Evolutionary conservation across 92 coral and sea anemone genomes (phyloP).

Genomic region (Zoanthus sansibaricus): DNA sequence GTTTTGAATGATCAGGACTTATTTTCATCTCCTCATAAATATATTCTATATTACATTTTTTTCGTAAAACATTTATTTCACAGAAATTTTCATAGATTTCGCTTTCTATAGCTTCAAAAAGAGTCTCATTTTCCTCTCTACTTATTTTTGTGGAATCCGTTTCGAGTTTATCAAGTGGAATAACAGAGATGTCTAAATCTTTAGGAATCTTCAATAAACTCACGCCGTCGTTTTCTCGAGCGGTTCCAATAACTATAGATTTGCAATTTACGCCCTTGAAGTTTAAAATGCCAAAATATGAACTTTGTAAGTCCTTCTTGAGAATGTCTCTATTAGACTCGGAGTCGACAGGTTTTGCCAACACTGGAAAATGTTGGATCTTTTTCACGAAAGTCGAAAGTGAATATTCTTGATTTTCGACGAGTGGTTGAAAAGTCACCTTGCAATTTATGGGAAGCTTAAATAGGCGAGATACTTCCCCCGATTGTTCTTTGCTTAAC

Average conservation of each 20-base stretch:
- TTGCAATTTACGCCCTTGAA: background rate
- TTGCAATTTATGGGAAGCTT: constrained; percentile 28
- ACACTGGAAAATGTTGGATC: constrained; percentile 12
- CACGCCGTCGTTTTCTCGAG: constrained; percentile 25
- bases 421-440: background rate
- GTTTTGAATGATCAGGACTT: background rate
- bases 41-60: background rate
- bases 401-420: background rate
- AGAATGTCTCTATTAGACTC: constrained; percentile 15
- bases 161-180: background rate
- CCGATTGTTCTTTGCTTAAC: background rate
- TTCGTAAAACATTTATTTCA: background rate
- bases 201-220: constrained; percentile 25
- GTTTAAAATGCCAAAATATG: constrained; percentile 18
- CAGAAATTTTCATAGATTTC: constrained; percentile 21
- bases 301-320: background rate
- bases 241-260: constrained; percentile 14
- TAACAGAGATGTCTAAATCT: constrained; percentile 24
- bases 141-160: background rate
- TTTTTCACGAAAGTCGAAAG: constrained; percentile 21
- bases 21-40: constrained; percentile 21
- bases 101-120: constrained; percentile 18
- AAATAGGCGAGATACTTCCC: background rate
- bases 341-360: constrained; percentile 17
- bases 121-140: background rate